Evolutionary conservation across 1,140 invertebrate species (phyloP), one percentile per base, ranked within the genome.

Genomic region (Gryllus bimaculatus): DNA sequence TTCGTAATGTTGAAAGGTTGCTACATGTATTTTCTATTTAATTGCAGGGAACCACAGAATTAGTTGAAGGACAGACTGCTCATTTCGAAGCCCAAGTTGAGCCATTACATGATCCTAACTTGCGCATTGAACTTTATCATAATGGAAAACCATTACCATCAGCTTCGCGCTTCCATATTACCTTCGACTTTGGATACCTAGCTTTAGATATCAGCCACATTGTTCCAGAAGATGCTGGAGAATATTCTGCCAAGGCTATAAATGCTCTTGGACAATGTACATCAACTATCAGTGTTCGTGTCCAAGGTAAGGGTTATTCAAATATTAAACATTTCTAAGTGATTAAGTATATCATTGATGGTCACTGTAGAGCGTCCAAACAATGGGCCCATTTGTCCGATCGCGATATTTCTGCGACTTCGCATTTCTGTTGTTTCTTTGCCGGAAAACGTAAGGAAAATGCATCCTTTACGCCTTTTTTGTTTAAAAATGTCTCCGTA

Each of bases 151-250:
- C 94, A 48, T 86, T 97, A 82, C 92, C 92, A 84, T 94, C 93
- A 81, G 94, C 94, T 74, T 91, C 94, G 75, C 90, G 95, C 82
- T 96, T 95, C 91, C 95, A 97, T 85, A 95, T 95, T 81, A 96
- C 95, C 75, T 95, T 96, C 84, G 96, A 98, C 86, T 98, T 98
- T 88, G 96, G 96, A 82, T 98, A 97, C 82, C 93, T 97, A 77
- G 94, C 96, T 73, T 87, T 98, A 81, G 96, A 98, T 85, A 96
- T 98, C 83, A 90, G 90, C 76, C 94, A 97, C 81, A 90, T 93
- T 77, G 93, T 97, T 76, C 92, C 95, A 8, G 96, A 97, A 88
- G 98, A 99, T 87, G 94, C 93, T 80, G 98, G 98, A 75, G 92
- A 95, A 87, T 98, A 98, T 85, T 95, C 94, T 0, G 94, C 96